phyloP scores from a whole-genome alignment of 2,797 vertebrate genomes.

The Poeciliopsis paucimaculata region DNA sequence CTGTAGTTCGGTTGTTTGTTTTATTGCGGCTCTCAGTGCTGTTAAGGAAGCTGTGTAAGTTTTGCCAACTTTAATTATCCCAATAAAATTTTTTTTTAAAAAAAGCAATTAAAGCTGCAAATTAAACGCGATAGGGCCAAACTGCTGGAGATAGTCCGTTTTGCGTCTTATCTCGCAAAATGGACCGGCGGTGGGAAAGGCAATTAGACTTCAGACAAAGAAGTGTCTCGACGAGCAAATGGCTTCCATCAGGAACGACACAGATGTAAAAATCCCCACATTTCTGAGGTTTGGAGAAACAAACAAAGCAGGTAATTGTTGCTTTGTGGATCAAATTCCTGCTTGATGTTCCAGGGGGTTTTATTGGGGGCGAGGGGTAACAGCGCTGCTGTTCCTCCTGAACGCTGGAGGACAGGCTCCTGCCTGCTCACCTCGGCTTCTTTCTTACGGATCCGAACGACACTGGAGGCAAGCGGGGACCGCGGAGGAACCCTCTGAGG shows the following conservation, averaged over 20 bases:
- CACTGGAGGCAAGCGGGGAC: constrained; percentile 45
- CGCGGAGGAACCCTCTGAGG: constrained; percentile 11
- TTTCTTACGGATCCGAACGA: constrained; percentile 7
- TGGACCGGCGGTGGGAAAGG: background rate
- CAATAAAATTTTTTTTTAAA: background rate
- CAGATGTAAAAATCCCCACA: no score
- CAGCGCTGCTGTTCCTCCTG: constrained; percentile 32
- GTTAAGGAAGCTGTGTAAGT: background rate
- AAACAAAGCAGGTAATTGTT: constrained; percentile 8
- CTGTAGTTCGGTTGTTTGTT: background rate
- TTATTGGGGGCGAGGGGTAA: constrained; percentile 33
- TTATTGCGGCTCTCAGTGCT: background rate
- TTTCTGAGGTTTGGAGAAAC: background rate
- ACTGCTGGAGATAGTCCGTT: background rate
- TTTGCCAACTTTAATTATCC: background rate
- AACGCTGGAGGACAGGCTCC: constrained; percentile 38
- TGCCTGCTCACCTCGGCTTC: constrained; percentile 36
- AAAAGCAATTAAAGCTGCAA: background rate
- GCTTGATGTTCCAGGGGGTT: constrained; percentile 22
- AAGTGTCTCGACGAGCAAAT: background rate
- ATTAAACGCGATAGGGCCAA: background rate
- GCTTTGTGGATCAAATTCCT: constrained; percentile 22
- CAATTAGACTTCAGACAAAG: background rate
- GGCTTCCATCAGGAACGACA: background rate
- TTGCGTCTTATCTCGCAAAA: background rate